Evolutionary conservation across 2,797 vertebrate genomes (phyloP).

Genomic region (Sebastes jordani): DNA sequence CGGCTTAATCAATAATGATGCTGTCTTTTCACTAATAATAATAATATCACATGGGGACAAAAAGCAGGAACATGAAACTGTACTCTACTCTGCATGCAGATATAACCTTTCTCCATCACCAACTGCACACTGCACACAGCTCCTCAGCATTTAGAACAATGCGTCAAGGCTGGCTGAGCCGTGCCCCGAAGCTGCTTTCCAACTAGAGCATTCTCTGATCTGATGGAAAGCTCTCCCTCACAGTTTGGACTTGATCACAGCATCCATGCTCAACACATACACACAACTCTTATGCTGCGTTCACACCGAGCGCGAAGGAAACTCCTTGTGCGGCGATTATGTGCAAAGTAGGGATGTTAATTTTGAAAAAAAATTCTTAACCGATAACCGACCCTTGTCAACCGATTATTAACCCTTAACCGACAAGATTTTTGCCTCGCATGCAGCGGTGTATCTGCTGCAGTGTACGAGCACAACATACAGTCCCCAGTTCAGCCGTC

Average conservation of each 20-base stretch:
- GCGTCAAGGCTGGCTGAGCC: slow-evolving; percentile 20
- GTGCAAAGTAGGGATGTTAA: too few relatives aligned
- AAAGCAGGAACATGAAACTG: background rate
- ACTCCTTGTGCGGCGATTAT: too few relatives aligned
- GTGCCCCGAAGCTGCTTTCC: slow-evolving; percentile 40
- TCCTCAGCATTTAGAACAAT: slow-evolving; percentile 18
- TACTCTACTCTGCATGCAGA: background rate
- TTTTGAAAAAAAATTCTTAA: too few relatives aligned
- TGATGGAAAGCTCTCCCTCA: slow-evolving; percentile 8
- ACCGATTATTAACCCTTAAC: too few relatives aligned
- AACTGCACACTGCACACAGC: background rate
- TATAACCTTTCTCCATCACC: background rate
- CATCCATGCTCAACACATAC: background rate
- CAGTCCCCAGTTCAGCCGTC: too few relatives aligned
- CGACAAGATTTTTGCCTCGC: too few relatives aligned
- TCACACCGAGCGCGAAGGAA: too few relatives aligned
- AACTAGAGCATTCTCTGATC: slow-evolving; percentile 58
- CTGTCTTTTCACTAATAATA: background rate
- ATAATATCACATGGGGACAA: background rate
- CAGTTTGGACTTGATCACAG: slow-evolving; percentile 1
- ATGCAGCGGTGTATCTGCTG: too few relatives aligned
- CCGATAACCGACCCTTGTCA: too few relatives aligned
- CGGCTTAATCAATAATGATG: background rate
- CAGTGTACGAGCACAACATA: too few relatives aligned
- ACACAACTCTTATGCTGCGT: background rate